These are phyloP conservation scores for Acyrthosiphon pisum DNA, from an alignment of 1,140 invertebrate species.

Conservation along the genomic window DNA sequence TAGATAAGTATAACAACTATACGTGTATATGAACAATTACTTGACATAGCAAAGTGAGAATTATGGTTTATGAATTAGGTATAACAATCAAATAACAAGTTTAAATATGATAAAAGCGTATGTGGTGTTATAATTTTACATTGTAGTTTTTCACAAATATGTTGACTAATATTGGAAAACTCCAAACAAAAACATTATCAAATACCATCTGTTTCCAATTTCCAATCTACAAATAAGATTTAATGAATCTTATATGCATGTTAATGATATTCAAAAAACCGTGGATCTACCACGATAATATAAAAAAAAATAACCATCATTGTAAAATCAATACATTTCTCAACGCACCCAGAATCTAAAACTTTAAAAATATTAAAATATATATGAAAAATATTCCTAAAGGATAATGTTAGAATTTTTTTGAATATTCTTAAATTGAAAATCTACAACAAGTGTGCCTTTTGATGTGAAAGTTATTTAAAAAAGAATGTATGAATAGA, in stretches of 20 bases:
- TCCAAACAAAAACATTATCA: not conserved
- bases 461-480: conserved; percentile 31
- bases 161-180: not conserved
- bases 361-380: not conserved
- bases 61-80: not conserved
- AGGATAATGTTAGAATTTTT: not conserved
- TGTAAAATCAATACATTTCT: not conserved
- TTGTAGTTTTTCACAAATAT: not conserved
- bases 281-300: not conserved
- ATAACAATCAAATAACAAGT: not conserved
- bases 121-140: not conserved
- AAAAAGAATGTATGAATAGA: not conserved
- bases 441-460: not conserved
- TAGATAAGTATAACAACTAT: too few relatives aligned
- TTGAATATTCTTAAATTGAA: not conserved
- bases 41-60: too few relatives aligned
- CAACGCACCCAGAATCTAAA: not conserved
- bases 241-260: not conserved
- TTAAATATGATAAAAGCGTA: not conserved
- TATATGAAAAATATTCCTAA: not conserved
- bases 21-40: too few relatives aligned
- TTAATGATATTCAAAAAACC: not conserved
- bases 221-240: not conserved
- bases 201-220: not conserved
- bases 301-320: not conserved